A percentile compares a stretch with the other conserved stretches of the same genome.
These are phyloP conservation scores for Cyphotilapia sp. DNA, from an alignment of 2,113 vertebrate genomes.

Conservation along the genomic window DNA sequence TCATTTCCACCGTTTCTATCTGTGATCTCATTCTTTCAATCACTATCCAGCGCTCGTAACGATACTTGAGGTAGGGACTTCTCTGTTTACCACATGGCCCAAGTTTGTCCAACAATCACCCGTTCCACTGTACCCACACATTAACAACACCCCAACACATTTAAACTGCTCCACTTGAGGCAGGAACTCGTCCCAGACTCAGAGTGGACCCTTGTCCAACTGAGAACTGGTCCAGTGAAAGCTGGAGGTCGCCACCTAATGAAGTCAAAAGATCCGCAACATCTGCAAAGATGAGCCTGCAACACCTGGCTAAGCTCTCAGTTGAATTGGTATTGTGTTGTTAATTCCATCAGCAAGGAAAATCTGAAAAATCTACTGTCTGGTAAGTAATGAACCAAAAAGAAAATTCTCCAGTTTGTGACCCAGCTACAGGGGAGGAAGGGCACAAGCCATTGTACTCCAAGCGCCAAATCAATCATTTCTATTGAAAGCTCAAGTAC, in stretches of 20 bases:
- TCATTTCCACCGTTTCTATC: neutral
- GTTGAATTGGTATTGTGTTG: neutral
- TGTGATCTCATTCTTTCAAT: neutral
- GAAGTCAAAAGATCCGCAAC: neutral
- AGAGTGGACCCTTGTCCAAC: neutral
- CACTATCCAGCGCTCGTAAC: neutral
- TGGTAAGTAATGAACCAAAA: neutral
- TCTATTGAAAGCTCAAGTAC: neutral
- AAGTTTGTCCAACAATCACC: neutral
- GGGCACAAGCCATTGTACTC: neutral
- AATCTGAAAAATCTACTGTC: neutral
- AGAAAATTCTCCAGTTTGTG: neutral
- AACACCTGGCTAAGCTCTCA: neutral
- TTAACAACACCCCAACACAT: neutral
- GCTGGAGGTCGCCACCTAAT: neutral
- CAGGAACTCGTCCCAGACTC: neutral
- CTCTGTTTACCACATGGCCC: neutral
- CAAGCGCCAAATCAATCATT: neutral
- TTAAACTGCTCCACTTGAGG: neutral
- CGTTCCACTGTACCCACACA: neutral
- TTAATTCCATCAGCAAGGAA: neutral
- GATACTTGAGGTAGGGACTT: neutral
- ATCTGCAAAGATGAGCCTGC: neutral
- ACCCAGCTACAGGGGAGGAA: neutral
- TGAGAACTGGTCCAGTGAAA: neutral